Base-by-base conservation (phyloP, 1,140 invertebrate genomes). In the Ceratoteleas bidentatus region DNA sequence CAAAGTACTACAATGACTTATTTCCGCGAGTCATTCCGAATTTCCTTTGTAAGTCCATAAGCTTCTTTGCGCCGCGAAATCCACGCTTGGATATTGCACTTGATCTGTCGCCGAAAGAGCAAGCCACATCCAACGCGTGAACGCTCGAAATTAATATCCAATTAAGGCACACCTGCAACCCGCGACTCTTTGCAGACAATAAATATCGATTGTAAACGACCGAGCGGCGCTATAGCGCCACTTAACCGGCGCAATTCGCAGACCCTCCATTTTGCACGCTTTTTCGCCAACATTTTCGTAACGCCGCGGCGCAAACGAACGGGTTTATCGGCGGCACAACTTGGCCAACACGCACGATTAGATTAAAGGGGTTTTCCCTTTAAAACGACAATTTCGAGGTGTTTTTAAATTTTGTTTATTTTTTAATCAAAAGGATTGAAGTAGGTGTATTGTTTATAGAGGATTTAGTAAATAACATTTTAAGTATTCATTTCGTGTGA, bases 1-100 rank as follows among this genome's bases (percentile, higher is more conserved):
- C 40, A 24, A 66, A 66, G 52, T 52, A 45, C 56, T 56, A 66
- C 64, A 66, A 66, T 65, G 43, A 66, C 64, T 65, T 34, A 66
- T 53, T 66, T 66, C n/a, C 52, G 34, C 64, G 56, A 66, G 54
- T 56, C 36, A 33, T 45, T 45, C 24, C 24, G 10, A 68, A 47
- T 47, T 68, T 68, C n/a, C 50, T 15, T 57, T 45, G 40, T 56
- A 56, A 57, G 40, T 6, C 16, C 32, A 24, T 68, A 68, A 68
- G 62, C 62, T 54, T 45, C 62, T 66, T 54, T 65, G 40, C 53
- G 53, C 49, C 24, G 34, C 24, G 14, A 60, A 60, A 60, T 60
- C 38, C 40, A 47, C 16, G 38, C 43, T 60, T 16, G 40, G 24
- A 50, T 24, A 24, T 50, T 6, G 6, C 14, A 16, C 15, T 16